These are phyloP conservation scores for Capromys pilorides DNA, from an alignment of 2,797 vertebrate species.

Conservation along the genomic window DNA sequence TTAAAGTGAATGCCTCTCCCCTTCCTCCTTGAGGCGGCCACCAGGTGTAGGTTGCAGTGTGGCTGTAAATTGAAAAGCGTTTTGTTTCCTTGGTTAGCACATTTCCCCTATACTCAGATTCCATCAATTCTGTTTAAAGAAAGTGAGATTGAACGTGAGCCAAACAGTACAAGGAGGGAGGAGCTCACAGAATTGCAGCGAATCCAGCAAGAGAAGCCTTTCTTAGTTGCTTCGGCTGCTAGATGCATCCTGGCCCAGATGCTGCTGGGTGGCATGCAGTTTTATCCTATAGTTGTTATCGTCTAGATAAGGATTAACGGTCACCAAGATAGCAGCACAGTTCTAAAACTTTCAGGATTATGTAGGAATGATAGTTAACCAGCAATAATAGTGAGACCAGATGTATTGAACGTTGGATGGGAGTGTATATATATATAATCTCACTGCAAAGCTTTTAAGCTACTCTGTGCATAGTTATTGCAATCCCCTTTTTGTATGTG, in stretches of 20 bases:
- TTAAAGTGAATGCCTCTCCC: conserved; percentile 21
- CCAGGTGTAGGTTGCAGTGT: background rate
- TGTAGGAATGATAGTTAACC: background rate
- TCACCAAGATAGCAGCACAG: background rate
- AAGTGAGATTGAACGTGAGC: conserved; percentile 56
- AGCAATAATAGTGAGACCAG: background rate
- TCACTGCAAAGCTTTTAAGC: conserved; percentile 20
- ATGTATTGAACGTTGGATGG: background rate
- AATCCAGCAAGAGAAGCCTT: background rate
- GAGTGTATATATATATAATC: background rate
- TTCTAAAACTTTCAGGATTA: background rate
- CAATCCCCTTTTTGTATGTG: background rate
- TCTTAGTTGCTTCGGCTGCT: background rate
- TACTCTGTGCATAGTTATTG: background rate
- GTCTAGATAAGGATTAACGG: background rate
- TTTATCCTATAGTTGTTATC: background rate
- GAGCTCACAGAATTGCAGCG: background rate
- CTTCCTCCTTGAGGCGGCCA: background rate
- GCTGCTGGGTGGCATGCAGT: accelerated
- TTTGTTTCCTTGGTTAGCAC: conserved; percentile 73
- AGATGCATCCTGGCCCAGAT: background rate
- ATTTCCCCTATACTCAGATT: conserved; percentile 42
- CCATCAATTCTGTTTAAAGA: conserved; percentile 75
- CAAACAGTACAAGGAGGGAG: conserved; percentile 39
- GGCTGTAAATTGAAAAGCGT: conserved; percentile 59